Base-by-base conservation (phyloP, 2,888 invertebrate genomes). In the Unio pictorum region DNA sequence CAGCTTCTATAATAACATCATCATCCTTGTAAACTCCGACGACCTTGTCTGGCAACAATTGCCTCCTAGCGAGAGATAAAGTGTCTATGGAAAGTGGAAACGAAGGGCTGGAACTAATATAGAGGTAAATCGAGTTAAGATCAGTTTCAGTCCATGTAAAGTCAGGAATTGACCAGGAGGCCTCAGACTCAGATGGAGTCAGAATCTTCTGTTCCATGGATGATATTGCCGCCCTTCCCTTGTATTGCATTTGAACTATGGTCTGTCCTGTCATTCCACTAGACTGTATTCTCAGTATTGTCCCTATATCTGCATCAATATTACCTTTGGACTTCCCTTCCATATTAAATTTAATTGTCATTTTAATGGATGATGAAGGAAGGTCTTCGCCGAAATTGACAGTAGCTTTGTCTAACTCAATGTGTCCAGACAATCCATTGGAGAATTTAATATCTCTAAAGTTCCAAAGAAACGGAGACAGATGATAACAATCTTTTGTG, bases 291-390 rank as follows among this genome's bases (percentile, higher is more conserved):
- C 23, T 23, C 23, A 23, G 23, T 23, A 23, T 23, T 23, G 23
- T 23, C 23, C 84, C 84, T 71, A 84, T 80, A 64, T 81, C 80
- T 18, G 82, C 76, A 64, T 81, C 81, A 28, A 83, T 74, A 64
- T 78, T 75, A 15, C 84, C 84, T 23, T 76, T 73, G 1, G 74
- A 79, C 64, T 77, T 75, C 3, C 84, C 84, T 57, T 80, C 80
- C 18, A 84, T 67, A 30, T 67, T 64, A 58, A 84, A 84, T 8
- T 70, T 69, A 6, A 79, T 55, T 4, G 78, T 68, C 4, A 80
- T 57, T 54, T 69, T 58, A 0, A 77, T 34, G 2, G 76, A 73
- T 0, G 75, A 71, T 45, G 45, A 60, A 11, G 57, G 15, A 23
- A 60, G 20, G 11, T 71, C 69, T n/a, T 55, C 54, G 61, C 73